A percentile compares a stretch with the other conserved stretches of the same genome.
Conservation (phyloP, 2,797 vertebrate species). For the Micropoecilia bifurca region DNA sequence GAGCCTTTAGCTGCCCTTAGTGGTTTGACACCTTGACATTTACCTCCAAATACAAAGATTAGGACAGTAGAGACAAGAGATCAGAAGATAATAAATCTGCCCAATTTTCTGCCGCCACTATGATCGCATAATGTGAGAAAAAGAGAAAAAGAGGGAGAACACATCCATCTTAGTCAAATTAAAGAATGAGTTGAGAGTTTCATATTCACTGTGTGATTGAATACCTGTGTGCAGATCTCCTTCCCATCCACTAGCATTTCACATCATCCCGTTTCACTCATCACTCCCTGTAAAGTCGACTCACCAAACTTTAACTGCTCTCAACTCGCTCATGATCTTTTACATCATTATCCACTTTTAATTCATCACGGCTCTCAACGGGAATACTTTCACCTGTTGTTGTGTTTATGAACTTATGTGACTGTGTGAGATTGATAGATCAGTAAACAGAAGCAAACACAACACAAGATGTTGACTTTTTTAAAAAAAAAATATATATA, state of each 20-base stretch:
- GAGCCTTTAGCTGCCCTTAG: not conserved
- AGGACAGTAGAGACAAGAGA: constrained; percentile 4
- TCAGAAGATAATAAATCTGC: constrained; percentile 10
- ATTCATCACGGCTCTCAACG: constrained; percentile 11
- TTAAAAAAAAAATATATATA: no score
- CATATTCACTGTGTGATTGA: constrained; percentile 26
- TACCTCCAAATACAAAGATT: not conserved
- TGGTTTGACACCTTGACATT: not conserved
- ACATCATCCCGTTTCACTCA: constrained; percentile 23
- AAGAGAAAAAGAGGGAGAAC: not conserved
- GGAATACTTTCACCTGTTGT: constrained; percentile 1
- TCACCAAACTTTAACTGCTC: constrained; percentile 18
- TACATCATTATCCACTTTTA: constrained; percentile 28
- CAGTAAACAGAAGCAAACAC: not conserved
- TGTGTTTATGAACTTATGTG: not conserved
- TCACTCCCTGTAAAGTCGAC: constrained; percentile 10
- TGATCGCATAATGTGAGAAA: constrained; percentile 11
- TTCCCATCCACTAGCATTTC: constrained; percentile 7
- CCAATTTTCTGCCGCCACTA: constrained; percentile 20
- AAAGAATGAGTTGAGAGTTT: constrained; percentile 30
- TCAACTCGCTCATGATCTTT: constrained; percentile 6
- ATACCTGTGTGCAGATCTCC: constrained; percentile 19
- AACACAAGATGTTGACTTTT: no score
- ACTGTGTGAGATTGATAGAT: not conserved
- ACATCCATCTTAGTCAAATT: constrained; percentile 31